These are phyloP conservation scores for Tortricodes alternella DNA, from an alignment of 2,888 invertebrate species.

Conservation along the genomic window DNA sequence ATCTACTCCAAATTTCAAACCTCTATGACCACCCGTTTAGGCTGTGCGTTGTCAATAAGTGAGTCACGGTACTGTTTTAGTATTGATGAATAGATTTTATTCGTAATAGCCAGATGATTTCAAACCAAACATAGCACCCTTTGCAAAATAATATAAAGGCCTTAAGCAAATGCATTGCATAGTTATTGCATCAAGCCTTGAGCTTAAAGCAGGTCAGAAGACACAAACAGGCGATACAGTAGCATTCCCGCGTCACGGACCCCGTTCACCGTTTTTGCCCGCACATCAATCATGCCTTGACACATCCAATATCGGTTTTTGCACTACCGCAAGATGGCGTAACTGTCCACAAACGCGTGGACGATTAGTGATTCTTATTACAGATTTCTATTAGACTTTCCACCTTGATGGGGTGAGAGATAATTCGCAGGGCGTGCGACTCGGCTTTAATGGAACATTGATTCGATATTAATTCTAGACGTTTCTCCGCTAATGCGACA, in stretches of 20 bases:
- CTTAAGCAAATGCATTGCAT: background rate
- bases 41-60: too few relatives aligned
- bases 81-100: too few relatives aligned
- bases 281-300: slow-evolving; percentile 79
- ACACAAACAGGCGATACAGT: slow-evolving; percentile 19
- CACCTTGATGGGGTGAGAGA: slow-evolving; percentile 80
- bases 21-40: too few relatives aligned
- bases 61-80: too few relatives aligned
- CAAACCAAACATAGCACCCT: too few relatives aligned
- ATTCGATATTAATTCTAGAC: slow-evolving; percentile 79
- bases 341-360: slow-evolving; percentile 66
- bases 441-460: slow-evolving; percentile 76
- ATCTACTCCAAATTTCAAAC: too few relatives aligned
- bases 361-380: slow-evolving; percentile 79
- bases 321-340: slow-evolving; percentile 60
- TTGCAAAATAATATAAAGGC: background rate
- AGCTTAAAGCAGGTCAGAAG: slow-evolving; percentile 15
- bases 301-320: slow-evolving; percentile 82
- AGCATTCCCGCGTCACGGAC: slow-evolving; percentile 64
- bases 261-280: slow-evolving; percentile 71
- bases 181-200: slow-evolving; percentile 1
- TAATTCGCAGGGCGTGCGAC: slow-evolving; percentile 78
- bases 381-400: slow-evolving; percentile 81
- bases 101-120: too few relatives aligned
- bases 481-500: slow-evolving; percentile 33